These are phyloP conservation scores for Uria aalge DNA, from an alignment of 2,113 vertebrate species.

Conservation along the genomic window DNA sequence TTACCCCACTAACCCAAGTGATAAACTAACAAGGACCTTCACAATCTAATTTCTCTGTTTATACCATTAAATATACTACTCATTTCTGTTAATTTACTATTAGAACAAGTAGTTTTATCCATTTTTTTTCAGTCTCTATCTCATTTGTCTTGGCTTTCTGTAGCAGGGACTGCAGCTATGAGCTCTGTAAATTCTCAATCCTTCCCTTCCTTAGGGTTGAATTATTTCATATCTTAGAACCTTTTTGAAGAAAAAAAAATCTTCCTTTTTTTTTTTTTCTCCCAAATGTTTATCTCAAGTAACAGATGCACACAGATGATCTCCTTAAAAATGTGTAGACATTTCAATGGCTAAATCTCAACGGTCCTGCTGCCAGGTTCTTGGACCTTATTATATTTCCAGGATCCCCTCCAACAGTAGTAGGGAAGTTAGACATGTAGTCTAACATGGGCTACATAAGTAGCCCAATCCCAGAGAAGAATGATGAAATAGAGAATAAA, in stretches of 20 bases:
- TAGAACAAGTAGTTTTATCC: not conserved
- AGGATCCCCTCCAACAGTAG: not conserved
- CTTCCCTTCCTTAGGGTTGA: not conserved
- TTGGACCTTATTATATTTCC: not conserved
- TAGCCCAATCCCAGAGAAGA: not conserved
- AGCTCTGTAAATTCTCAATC: not conserved
- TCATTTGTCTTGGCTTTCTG: not conserved
- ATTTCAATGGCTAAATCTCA: not conserved
- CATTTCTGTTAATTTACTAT: not conserved
- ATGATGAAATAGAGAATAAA: not conserved
- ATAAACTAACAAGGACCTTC: not conserved
- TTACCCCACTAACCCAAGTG: not conserved
- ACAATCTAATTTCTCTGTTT: not conserved
- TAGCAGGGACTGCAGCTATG: not conserved
- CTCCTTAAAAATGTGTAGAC: not conserved
- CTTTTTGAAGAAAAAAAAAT: not conserved
- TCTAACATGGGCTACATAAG: not conserved
- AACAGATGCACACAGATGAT: not conserved
- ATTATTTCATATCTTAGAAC: not conserved
- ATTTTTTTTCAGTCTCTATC: not conserved
- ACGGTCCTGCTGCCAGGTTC: not conserved
- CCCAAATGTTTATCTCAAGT: not conserved
- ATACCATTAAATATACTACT: not conserved
- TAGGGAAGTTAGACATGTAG: not conserved
- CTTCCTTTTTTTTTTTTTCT: not conserved